Conservation (phyloP, 2,113 vertebrate species). For the Leptodactylus fuscus region DNA sequence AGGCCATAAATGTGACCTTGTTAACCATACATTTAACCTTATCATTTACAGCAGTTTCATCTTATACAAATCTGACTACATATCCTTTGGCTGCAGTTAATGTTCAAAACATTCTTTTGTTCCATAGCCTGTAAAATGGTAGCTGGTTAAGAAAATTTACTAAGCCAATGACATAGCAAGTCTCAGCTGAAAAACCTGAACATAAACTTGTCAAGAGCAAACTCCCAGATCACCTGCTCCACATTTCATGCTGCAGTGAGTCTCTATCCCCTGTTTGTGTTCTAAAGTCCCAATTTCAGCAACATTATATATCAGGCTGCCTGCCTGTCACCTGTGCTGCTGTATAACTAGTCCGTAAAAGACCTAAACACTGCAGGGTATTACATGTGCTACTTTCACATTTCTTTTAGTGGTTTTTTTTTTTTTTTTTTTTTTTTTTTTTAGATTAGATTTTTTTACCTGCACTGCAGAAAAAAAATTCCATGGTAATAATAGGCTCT, state of each 20-base stretch:
- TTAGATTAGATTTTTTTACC: too few relatives aligned
- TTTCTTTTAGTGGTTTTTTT: not conserved
- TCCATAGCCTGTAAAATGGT: slow-evolving; percentile 38
- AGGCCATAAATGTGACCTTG: not conserved
- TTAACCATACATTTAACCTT: not conserved
- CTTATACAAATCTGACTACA: not conserved
- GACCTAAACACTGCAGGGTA: slow-evolving; percentile 42
- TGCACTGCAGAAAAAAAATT: too few relatives aligned
- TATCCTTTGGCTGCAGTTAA: slow-evolving; percentile 39
- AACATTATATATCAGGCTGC: slow-evolving; percentile 53
- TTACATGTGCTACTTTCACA: not conserved
- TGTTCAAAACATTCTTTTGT: slow-evolving; percentile 20
- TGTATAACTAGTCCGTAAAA: slow-evolving; percentile 39
- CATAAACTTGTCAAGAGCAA: slow-evolving; percentile 58
- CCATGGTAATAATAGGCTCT: too few relatives aligned
- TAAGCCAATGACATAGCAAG: slow-evolving; percentile 58
- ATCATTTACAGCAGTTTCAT: not conserved
- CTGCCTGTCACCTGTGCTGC: slow-evolving; percentile 37
- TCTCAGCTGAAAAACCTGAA: slow-evolving; percentile 49
- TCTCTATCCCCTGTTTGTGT: slow-evolving; percentile 54
- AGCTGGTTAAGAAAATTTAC: slow-evolving; percentile 60
- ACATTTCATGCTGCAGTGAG: slow-evolving; percentile 57
- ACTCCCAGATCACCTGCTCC: slow-evolving; percentile 58
- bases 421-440: not conserved
- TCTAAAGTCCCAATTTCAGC: slow-evolving; percentile 57